Percentiles rank a stretch among this genome's conserved stretches.
Evolutionary conservation across 2,113 vertebrate species (phyloP).

Genomic region (Eclectus roratus): DNA sequence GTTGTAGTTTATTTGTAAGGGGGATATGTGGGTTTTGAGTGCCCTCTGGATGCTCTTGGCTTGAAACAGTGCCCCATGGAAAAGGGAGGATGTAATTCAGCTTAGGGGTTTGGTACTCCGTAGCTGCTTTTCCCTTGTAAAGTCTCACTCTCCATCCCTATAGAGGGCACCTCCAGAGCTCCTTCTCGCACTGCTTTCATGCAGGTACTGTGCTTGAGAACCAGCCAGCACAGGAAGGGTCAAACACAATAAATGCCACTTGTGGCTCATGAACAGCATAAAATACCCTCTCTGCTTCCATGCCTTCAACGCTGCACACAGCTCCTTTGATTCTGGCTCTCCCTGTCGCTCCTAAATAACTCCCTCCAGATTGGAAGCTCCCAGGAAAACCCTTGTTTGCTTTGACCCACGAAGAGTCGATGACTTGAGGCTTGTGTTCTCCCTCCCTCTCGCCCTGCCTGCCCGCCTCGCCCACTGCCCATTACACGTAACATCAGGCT

Average conservation of each 20-base stretch:
- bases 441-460: not conserved
- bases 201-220: not conserved
- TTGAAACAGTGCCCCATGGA: not conserved
- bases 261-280: not conserved
- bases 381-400: not conserved
- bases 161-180: not conserved
- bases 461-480: not conserved
- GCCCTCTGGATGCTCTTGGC: not conserved
- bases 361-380: constrained; percentile 16
- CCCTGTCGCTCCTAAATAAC: not conserved
- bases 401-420: not conserved
- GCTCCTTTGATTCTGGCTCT: not conserved
- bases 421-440: not conserved
- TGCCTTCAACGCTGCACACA: not conserved
- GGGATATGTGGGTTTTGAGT: not conserved
- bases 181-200: not conserved
- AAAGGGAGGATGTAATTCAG: not conserved
- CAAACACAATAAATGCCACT: not conserved
- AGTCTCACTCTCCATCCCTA: not conserved
- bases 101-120: accelerated
- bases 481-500: accelerated
- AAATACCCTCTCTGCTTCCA: not conserved
- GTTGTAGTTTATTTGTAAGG: not conserved
- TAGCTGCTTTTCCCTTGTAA: not conserved
- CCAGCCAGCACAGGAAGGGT: not conserved